phyloP scores from a whole-genome alignment of 2,113 vertebrate genomes.

The Syngnathus floridae region DNA sequence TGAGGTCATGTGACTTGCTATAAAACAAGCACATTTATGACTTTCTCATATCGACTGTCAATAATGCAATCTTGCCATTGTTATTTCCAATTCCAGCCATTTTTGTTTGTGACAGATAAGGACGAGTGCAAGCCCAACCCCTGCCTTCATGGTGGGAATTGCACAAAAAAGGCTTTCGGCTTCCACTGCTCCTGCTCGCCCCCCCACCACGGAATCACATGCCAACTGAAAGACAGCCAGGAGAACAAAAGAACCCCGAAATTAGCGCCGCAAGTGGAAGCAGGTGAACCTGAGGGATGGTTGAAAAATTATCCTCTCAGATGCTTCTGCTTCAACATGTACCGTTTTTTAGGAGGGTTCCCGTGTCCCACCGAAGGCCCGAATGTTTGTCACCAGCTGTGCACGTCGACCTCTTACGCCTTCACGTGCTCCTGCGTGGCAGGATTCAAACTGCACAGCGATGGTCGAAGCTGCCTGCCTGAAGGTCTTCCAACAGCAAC shows the following conservation, averaged over 20 bases:
- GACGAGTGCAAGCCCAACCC: constrained; percentile 75
- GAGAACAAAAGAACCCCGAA: neutral
- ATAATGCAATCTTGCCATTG: neutral
- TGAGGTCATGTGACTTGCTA: neutral
- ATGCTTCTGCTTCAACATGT: neutral
- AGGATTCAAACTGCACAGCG: constrained; percentile 74
- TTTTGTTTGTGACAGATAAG: constrained; percentile 36
- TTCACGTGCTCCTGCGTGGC: constrained; percentile 76
- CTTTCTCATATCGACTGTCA: neutral
- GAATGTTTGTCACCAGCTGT: constrained; percentile 81
- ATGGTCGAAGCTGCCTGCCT: constrained; percentile 71
- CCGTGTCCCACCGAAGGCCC: constrained; percentile 71
- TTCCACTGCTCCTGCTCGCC: constrained; percentile 74
- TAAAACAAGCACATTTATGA: too few species aligned
- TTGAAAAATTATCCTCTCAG: too few species aligned
- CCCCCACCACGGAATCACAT: constrained; percentile 73
- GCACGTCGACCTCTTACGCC: constrained; percentile 49
- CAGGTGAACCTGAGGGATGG: neutral
- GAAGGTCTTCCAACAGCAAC: constrained; percentile 55
- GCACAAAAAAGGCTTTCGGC: constrained; percentile 68
- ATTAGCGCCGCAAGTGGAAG: neutral
- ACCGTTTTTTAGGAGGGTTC: constrained; percentile 58
- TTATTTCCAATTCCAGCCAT: neutral
- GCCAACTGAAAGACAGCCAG: constrained; percentile 60
- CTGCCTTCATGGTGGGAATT: constrained; percentile 76